Evolutionary conservation across 2,888 invertebrate genomes (phyloP).

Genomic region (Achlya flavicornis): DNA sequence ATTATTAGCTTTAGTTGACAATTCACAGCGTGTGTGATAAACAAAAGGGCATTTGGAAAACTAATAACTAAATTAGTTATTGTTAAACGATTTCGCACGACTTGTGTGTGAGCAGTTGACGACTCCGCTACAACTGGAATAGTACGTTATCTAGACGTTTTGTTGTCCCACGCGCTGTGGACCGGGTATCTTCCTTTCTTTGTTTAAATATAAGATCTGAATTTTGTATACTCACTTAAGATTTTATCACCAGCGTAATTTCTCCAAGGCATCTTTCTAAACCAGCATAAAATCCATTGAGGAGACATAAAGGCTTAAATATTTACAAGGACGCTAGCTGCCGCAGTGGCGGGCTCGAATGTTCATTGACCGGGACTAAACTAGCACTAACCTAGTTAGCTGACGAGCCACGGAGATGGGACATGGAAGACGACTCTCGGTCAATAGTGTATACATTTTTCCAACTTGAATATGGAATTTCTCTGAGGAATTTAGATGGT

Average conservation of each 20-base stretch:
- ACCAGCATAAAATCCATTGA: background rate
- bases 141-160: too few relatives aligned
- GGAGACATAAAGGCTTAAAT: slow-evolving; percentile 18
- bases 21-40: too few relatives aligned
- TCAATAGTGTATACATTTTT: background rate
- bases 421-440: slow-evolving; percentile 17
- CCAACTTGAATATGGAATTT: background rate
- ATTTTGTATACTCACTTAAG: background rate
- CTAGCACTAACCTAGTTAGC: slow-evolving; percentile 34
- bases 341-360: slow-evolving; percentile 21
- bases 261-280: background rate
- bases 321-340: slow-evolving; percentile 21
- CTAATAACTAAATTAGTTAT: too few relatives aligned
- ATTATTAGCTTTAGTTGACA: too few relatives aligned
- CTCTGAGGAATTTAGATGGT: background rate
- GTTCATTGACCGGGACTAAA: slow-evolving; percentile 16
- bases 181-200: too few relatives aligned
- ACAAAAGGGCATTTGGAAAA: too few relatives aligned
- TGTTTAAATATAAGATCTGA: too few relatives aligned
- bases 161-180: too few relatives aligned
- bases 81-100: too few relatives aligned
- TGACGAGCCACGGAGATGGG: slow-evolving; percentile 29
- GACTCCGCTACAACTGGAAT: too few relatives aligned
- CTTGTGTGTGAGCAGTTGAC: too few relatives aligned
- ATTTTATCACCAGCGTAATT: background rate